These are phyloP conservation scores for Steatornis caripensis DNA, from an alignment of 2,113 vertebrate species.

Conservation along the genomic window DNA sequence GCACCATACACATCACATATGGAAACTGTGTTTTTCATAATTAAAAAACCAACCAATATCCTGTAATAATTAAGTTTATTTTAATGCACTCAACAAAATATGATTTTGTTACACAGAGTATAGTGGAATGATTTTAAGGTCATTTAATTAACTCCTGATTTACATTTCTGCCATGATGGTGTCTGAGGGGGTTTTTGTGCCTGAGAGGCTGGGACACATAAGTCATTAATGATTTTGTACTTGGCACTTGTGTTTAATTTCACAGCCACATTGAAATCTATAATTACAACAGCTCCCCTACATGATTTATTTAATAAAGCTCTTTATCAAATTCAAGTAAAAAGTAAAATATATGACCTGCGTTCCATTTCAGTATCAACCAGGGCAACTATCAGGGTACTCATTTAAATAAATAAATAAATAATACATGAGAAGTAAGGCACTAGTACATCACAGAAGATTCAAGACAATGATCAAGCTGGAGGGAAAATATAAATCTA, in stretches of 20 bases:
- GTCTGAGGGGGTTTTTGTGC: background rate
- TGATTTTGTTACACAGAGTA: background rate
- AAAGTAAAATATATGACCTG: background rate
- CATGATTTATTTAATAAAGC: background rate
- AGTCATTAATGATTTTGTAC: background rate
- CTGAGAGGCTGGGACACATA: background rate
- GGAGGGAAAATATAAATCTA: background rate
- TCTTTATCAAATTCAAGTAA: background rate
- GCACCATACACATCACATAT: background rate
- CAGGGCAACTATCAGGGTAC: background rate
- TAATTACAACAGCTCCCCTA: background rate
- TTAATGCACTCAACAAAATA: background rate
- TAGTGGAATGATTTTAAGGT: background rate
- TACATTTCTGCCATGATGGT: background rate
- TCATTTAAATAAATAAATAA: background rate
- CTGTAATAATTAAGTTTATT: background rate
- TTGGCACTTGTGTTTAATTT: background rate
- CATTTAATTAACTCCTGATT: background rate
- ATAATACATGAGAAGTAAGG: background rate
- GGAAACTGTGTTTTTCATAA: background rate
- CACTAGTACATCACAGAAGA: background rate
- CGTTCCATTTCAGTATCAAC: background rate
- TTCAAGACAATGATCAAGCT: background rate
- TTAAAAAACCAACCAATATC: background rate
- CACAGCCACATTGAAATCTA: background rate